phyloP scores from a whole-genome alignment of 2,797 vertebrate genomes.

The Hypotaenidia okinawae region DNA sequence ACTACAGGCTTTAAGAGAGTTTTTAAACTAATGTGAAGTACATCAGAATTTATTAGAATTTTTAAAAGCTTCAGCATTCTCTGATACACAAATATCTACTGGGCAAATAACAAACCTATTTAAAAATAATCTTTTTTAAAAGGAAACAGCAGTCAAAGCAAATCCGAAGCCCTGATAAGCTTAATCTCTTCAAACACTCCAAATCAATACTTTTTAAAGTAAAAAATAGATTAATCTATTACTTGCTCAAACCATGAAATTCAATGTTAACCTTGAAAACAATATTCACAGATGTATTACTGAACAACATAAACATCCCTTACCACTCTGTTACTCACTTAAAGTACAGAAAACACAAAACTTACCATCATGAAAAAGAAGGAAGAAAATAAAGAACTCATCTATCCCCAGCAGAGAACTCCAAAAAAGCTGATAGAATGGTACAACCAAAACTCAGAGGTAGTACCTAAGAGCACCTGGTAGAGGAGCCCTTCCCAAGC shows the following conservation, averaged over 20 bases:
- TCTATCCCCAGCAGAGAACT: rapidly evolving
- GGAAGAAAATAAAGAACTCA: rapidly evolving
- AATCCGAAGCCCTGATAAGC: not conserved
- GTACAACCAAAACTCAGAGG: not conserved
- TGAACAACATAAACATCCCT: not conserved
- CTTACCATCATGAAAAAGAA: not conserved
- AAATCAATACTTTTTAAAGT: not conserved
- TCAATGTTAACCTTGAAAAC: not conserved
- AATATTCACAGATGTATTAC: rapidly evolving
- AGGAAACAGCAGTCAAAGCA: not conserved
- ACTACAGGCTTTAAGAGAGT: not conserved
- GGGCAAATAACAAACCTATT: not conserved
- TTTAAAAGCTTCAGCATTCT: not conserved
- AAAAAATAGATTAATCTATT: not conserved
- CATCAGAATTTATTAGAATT: not conserved
- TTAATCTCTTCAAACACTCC: not conserved
- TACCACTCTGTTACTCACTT: not conserved
- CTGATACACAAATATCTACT: not conserved
- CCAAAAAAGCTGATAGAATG: not conserved
- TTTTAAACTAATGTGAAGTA: not conserved
- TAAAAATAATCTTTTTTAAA: not conserved
- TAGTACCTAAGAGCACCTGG: not conserved
- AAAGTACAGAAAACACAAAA: not conserved
- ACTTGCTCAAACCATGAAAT: not conserved
- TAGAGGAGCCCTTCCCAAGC: not conserved